Base-by-base conservation (phyloP, 2,888 invertebrate species). In the Agrilus biguttatus region DNA sequence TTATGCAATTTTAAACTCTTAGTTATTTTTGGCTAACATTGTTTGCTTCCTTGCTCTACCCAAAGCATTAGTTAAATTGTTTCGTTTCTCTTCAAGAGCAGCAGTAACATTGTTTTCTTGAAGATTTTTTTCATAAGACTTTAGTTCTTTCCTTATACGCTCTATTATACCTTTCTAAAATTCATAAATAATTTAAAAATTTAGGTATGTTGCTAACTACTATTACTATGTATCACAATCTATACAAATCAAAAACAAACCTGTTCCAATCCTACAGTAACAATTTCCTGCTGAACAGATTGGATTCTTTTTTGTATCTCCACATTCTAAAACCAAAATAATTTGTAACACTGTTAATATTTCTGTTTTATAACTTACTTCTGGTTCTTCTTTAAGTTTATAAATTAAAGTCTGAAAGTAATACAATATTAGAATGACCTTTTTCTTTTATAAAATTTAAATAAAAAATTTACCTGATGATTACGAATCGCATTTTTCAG, bases 381-480 rank as follows among this genome's bases (percentile, higher is more conserved):
- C 57, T 38, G 60, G 58, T 45, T 57, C 57, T 37, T 54, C 52
- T 42, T 58, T 56, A 14, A 60, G 48, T 53, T 60, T 61, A 35
- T 53, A 47, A 38, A 62, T 48, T 42, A 57, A 53, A 41, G 52
- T 54, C 66, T 66, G 53, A 38, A 59, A 60, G 47, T 47, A 54
- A 55, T 12, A 13, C 2, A 32, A 19, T 43, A 36, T 3, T 7
- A 5, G 21, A 2, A 28, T 10, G 10, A 28, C 17, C 10, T 28
- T 28, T 28, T 28, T 28, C 10, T 28, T 28, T 28, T 10, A 39
- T 43, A 13, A 19, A 38, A 46, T 47, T 23, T 17, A 42, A 14
- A 42, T 21, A 13, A 44, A 43, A 43, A 55, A 59, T 57, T 64
- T 62, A 66, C 67, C 62, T 67, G 66, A 59, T 67, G 67, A 57